Evolutionary conservation across 2,113 vertebrate genomes (phyloP), one percentile per base, ranked within the genome.

Genomic region (Lontra canadensis): DNA sequence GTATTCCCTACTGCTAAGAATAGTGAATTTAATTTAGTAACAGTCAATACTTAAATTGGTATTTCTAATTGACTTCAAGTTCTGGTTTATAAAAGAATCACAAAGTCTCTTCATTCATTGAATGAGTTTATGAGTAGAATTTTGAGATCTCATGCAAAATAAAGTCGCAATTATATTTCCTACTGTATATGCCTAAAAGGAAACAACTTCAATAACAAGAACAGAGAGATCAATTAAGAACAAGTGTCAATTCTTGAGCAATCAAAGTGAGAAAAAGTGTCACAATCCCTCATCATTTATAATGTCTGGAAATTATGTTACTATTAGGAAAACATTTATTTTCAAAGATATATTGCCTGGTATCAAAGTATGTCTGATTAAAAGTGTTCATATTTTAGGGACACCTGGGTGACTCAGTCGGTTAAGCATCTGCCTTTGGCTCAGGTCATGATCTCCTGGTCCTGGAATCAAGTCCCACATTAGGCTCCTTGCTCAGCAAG

Each of bases 1-100:
- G 13, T 69, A 42, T 90, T 10, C n/a, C 34, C 10, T 86, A 74
- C 7, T 78, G 2, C 9, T n/a, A 59, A 93, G 15, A 80, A 94
- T 18, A 26, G 10, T 34, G 42, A 20, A 63, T 88, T 85, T 81
- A 57, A 90, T 29, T 67, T 55, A 83, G 20, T 74, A 63, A 76
- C 4, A 52, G 6, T 90, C 2, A 63, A 34, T 7, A 79, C 29
- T 59, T 92, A 44, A 84, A 78, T 81, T 81, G 44, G 52, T 61
- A 36, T 47, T 87, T 92, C 7, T 87, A 90, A 97, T 15, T 84
- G 84, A 80, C 4, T 93, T 94, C 7, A 88, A 61, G 15, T 93
- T 90, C 57, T 90, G 23, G 96, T 82, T 88, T 84, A 52, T 83
- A 44, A 81, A 49, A 81, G 47, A 17, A 88, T 85, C 36, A 90